Base-by-base conservation (phyloP, 2,797 vertebrate species). In the Rhinatrema bivittatum region DNA sequence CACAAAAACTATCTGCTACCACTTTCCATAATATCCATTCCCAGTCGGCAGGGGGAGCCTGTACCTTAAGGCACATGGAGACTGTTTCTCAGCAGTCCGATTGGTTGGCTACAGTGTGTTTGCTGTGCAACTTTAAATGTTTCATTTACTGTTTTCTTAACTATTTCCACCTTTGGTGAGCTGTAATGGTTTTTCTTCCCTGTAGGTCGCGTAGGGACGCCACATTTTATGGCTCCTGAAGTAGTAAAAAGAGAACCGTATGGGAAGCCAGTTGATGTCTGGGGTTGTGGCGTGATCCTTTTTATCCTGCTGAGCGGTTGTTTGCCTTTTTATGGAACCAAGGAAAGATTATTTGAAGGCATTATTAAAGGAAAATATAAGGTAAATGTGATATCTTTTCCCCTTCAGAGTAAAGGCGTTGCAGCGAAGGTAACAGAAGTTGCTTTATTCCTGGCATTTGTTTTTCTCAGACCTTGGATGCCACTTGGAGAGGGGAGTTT, bases 351-450 rank as follows among this genome's bases (percentile, higher is more conserved):
- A 66, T 98, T 98, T 67, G 94, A 98, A 80, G 93, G 89, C 55
- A 96, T 98, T 77, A 93, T 96, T 52, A 96, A 94, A 79, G 94
- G 94, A 60, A 97, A 93, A 85, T 96, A 98, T 60, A 98, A 98
- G 91, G 93, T 95, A 85, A 60, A 48, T 51, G n/a, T 5, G 2
- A 36, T 39, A 52, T 9, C 8, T 62, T 55, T 51, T 56, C 13
- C 31, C 39, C 4, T 50, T 30, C 50, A 19, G 29, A 48, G 28
- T 5, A 60, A 22, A 32, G 39, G 16, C 49, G 18, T 36, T 32
- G n/a, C 24, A 50, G 47, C 53, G 29, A 34, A 14, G 25, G 23
- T 39, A 45, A 42, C 49, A 14, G 6, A 56, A 46, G 5, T 21
- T 53, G 15, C 5, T 59, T 9, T 54, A 42, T 55, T 1, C 49